Base-by-base conservation (phyloP, 2,113 vertebrate species). In the Chloebia gouldiae region DNA sequence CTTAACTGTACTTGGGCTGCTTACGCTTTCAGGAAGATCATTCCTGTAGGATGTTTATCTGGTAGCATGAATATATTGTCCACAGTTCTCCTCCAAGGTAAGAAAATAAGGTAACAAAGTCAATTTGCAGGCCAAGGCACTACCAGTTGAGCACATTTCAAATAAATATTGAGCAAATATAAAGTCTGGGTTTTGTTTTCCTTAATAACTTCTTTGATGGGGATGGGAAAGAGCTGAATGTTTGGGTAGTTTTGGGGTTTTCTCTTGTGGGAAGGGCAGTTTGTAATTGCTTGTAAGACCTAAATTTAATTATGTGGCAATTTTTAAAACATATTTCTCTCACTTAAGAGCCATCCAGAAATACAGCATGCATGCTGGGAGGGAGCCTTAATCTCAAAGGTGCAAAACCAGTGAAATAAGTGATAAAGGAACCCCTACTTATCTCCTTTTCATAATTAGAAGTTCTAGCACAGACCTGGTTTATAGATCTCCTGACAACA, bases 401-500 rank as follows among this genome's bases (percentile, higher is more conserved):
- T 71, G 65, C 37, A 60, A 87, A 86, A 75, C 25, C 53, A 81
- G 22, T 45, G 7, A 68, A 75, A 57, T 65, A 69, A 53, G 8
- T 35, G 54, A 50, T 65, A 80, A 72, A 82, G 65, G 90, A 92
- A 59, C 27, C 15, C 30, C 33, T 81, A 20, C 40, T 85, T 81
- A 82, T 30, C 33, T 90, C 25, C 31, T 68, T 13, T 54, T 80
- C 59, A 73, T 53, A 91, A 93, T 90, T 50, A 85, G 27, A 87
- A 91, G 33, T 88, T 90, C 84, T 44, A 93, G 65, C 35, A 71
- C 51, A 91, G 50, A 72, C 19, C 19, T 82, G 66, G 6, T 80
- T 95, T 86, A 82, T 30, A 20, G 47, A 88, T 54, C 59, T 91
- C 60, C 61, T 81, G 73, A 86, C 57, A 93, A 53, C 40, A 81